Evolutionary conservation across 2,797 vertebrate species (phyloP), one percentile per base, ranked within the genome.

Genomic region (Anguilla anguilla): DNA sequence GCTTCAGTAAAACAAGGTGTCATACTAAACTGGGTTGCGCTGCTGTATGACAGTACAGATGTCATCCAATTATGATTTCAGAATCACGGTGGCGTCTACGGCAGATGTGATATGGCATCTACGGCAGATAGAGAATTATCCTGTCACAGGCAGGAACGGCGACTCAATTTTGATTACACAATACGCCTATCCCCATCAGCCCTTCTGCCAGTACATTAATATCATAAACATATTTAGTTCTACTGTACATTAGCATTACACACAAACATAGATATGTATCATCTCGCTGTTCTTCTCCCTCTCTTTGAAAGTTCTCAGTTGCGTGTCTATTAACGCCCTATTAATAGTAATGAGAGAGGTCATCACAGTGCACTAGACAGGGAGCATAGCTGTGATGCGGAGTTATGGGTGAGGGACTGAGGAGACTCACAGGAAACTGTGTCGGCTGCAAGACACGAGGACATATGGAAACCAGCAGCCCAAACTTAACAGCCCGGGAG

Each of bases 401-500:
- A 49, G 22, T 81, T 81, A 49, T 22, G 43, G 43, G 19, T n/a
- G 77, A 51, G 77, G 43, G 46, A n/a, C 43, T 3, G 11, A 43
- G 13, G 39, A 25, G 77, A 3, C 77, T 25, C 77, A 49, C 77
- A 49, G 77, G 77, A 81, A 81, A 51, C 77, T 25, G 43, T 81
- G 77, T 49, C 46, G 22, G 46, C n/a, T 49, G 77, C 49, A 49
- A 51, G 43, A 81, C 43, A 81, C 43, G 51, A 51, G 39, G 64
- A 67, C 85, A 53, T n/a, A 53, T 86, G 64, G 64, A 86, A 53
- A 86, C 43, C 85, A 28, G 39, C 51, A 15, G 74, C 85, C 67
- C 55, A 35, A 77, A 85, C 22, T 25, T 82, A 64, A 81, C n/a
- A 35, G 74, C 86, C 57, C 49, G 61, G 7, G 35, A 88, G 31